phyloP scores from a whole-genome alignment of 2,888 invertebrate species.

The Parasteatoda lunata region DNA sequence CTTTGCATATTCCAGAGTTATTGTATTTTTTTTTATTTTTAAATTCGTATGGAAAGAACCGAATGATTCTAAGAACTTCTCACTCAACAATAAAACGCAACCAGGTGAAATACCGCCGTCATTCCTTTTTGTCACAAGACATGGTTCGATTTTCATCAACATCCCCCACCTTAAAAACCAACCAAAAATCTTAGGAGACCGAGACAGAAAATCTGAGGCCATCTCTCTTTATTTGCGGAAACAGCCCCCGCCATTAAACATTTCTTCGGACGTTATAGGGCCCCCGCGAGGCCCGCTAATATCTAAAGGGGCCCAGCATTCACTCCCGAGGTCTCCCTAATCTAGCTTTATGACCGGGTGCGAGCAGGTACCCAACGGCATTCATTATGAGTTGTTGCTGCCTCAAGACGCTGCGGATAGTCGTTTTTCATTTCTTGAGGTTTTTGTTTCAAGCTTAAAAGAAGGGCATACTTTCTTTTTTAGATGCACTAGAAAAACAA shows the following conservation, averaged over 20 bases:
- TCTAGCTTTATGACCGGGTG: conserved; percentile 45
- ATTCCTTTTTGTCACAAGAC: not conserved
- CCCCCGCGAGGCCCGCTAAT: conserved; percentile 45
- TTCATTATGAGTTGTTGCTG: conserved; percentile 31
- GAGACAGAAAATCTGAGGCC: conserved; percentile 29
- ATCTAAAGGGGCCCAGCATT: conserved; percentile 5
- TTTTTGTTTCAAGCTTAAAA: not conserved
- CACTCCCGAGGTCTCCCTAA: conserved; percentile 34
- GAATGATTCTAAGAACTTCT: too few relatives aligned
- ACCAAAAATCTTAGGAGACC: not conserved
- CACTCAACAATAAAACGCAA: not conserved
- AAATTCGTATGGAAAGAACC: too few relatives aligned
- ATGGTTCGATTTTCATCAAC: too few relatives aligned
- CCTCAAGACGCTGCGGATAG: not conserved
- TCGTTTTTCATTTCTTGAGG: conserved; percentile 31
- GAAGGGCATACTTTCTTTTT: not conserved
- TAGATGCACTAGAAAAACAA: not conserved
- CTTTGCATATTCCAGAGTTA: too few relatives aligned
- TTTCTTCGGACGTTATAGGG: conserved; percentile 54
- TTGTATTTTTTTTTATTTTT: too few relatives aligned
- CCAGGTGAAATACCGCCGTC: not conserved
- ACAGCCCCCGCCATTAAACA: conserved; percentile 52
- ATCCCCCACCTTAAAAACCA: too few relatives aligned
- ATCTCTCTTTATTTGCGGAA: conserved; percentile 56
- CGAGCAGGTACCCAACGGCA: conserved; percentile 36